Evolutionary conservation across 2,888 invertebrate species (phyloP).

Genomic region (Stenodema calcarata): DNA sequence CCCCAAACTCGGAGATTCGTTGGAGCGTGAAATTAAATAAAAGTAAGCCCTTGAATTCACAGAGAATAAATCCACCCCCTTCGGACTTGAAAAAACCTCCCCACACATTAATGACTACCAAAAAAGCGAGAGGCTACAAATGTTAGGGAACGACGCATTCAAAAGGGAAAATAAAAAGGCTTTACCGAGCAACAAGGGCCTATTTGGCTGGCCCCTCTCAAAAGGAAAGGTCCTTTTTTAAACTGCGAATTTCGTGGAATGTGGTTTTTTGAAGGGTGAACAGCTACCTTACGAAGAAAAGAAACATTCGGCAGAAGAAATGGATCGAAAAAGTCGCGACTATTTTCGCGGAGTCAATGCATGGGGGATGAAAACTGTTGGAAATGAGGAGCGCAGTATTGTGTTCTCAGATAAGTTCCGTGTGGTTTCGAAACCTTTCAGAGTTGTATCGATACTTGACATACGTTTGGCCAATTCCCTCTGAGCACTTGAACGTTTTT

Average conservation of each 20-base stretch:
- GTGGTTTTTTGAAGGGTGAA: neutral
- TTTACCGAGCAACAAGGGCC: neutral
- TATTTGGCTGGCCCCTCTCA: neutral
- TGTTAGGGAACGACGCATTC: slow-evolving; percentile 32
- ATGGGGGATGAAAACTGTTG: neutral
- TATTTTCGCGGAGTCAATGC: neutral
- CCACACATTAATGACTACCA: slow-evolving; percentile 19
- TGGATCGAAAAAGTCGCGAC: neutral
- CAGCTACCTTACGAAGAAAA: too few relatives aligned
- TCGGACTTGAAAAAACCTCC: neutral
- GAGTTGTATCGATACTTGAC: neutral
- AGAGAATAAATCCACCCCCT: neutral
- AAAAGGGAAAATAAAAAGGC: neutral
- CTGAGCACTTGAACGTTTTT: neutral
- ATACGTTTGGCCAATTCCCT: neutral
- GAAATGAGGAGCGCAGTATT: neutral
- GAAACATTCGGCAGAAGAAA: neutral
- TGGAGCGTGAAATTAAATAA: slow-evolving; percentile 22
- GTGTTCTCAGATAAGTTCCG: neutral
- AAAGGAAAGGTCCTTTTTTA: neutral
- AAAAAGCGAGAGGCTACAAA: slow-evolving; percentile 13
- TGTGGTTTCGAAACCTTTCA: neutral
- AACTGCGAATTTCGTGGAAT: neutral
- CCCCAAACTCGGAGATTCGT: neutral
- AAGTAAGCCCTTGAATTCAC: neutral